Conservation (phyloP, 2,888 invertebrate genomes). For the Allolobophora icterica region DNA sequence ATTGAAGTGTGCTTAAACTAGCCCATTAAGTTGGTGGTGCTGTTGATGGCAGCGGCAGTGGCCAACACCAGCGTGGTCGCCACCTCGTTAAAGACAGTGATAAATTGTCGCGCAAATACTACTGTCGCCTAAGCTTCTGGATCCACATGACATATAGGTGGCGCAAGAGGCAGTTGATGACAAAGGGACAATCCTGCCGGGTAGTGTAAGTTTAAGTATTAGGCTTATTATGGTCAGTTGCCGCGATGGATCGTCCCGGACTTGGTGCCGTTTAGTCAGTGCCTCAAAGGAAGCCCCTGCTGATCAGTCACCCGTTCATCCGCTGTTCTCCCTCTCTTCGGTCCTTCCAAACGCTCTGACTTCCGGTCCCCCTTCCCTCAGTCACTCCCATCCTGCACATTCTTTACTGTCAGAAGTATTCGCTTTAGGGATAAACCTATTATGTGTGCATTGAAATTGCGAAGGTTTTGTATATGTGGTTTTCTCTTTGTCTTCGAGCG, state of each 20-base stretch:
- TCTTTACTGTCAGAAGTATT: neutral
- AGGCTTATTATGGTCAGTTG: neutral
- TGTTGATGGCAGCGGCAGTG: too few relatives aligned
- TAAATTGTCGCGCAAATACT: too few relatives aligned
- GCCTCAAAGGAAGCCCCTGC: neutral
- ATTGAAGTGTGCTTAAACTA: too few relatives aligned
- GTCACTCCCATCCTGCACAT: neutral
- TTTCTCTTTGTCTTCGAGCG: neutral
- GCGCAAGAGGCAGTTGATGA: neutral
- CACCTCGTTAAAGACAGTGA: too few relatives aligned
- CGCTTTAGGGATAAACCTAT: neutral
- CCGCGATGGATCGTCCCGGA: neutral
- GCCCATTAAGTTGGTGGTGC: neutral
- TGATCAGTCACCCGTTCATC: neutral
- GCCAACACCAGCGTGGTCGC: too few relatives aligned
- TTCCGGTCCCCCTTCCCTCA: neutral
- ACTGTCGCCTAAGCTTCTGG: too few relatives aligned
- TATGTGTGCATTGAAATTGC: neutral
- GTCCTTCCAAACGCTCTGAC: neutral
- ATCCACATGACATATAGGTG: neutral
- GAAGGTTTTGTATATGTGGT: neutral
- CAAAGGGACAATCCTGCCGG: neutral
- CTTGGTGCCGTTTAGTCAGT: constrained; percentile 7
- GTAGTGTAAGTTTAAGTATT: neutral
- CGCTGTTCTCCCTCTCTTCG: neutral